phyloP scores from a whole-genome alignment of 2,113 vertebrate genomes.

The Octodon degus region DNA sequence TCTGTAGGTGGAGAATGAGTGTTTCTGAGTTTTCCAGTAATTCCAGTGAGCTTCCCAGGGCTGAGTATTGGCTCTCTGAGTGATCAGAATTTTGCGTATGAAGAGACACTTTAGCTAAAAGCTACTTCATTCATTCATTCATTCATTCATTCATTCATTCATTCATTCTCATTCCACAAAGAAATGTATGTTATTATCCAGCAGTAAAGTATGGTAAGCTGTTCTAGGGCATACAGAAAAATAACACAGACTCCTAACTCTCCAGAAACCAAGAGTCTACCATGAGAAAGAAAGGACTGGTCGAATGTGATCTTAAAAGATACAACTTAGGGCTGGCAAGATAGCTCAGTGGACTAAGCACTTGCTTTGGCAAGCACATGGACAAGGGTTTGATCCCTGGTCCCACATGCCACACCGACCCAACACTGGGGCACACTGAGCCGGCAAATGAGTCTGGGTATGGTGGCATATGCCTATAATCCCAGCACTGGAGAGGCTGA shows the following conservation, averaged over 20 bases:
- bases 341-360: no score
- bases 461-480: no score
- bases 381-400: no score
- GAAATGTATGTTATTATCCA: not conserved
- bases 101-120: not conserved
- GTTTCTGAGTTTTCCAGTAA: slow-evolving; percentile 25
- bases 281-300: not conserved
- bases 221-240: not conserved
- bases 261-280: not conserved
- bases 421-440: no score
- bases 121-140: not conserved
- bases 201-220: not conserved
- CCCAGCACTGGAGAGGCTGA: no score
- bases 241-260: not conserved
- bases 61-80: not conserved
- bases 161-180: not conserved
- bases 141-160: not conserved
- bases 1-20: not conserved
- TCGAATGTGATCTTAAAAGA: not conserved
- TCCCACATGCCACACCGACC: no score
- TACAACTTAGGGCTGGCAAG: not conserved
- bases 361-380: no score
- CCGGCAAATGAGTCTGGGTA: no score
- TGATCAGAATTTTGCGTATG: not conserved
- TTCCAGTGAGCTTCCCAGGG: not conserved